Conservation (phyloP, 35 echinoderm and acorn worm genomes). For the Ophiothrix spiculata region DNA sequence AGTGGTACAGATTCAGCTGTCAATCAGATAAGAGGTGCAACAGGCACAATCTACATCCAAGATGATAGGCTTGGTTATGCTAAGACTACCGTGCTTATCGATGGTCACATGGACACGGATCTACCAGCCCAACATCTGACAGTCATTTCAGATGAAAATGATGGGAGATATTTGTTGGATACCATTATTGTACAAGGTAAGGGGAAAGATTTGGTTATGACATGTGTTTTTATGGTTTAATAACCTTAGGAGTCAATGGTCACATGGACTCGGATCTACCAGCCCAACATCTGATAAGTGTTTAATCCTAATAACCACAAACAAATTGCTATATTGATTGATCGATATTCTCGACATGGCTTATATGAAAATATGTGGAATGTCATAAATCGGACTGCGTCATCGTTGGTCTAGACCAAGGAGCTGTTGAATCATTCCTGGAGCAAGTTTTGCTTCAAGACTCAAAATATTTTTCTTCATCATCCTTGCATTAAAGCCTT, state of each 20-base stretch:
- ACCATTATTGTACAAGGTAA: constrained; percentile 62
- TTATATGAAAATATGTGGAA: too few species aligned
- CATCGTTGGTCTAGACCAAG: too few species aligned
- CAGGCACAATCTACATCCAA: constrained; percentile 67
- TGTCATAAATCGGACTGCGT: too few species aligned
- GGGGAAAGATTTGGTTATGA: too few species aligned
- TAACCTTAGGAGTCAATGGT: constrained; percentile 44
- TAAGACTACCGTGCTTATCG: constrained; percentile 29
- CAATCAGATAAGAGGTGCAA: constrained; percentile 37
- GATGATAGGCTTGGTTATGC: constrained; percentile 43
- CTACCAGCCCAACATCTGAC: constrained; percentile 36
- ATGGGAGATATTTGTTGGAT: constrained; percentile 39
- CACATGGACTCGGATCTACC: constrained; percentile 15
- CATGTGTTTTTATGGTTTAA: constrained; percentile 26
- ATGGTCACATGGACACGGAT: constrained; percentile 24
- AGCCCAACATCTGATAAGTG: constrained; percentile 29
- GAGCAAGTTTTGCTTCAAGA: too few species aligned
- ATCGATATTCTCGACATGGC: too few species aligned
- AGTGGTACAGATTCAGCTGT: constrained; percentile 9
- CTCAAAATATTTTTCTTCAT: too few species aligned
- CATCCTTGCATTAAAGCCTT: too few species aligned
- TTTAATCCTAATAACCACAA: too few species aligned
- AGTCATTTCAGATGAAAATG: constrained; percentile 21
- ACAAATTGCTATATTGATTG: too few species aligned
- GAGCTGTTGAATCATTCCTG: too few species aligned